Evolutionary conservation across 2,888 invertebrate genomes (phyloP), one percentile per base, ranked within the genome.

Genomic region (Tipula helvola): DNA sequence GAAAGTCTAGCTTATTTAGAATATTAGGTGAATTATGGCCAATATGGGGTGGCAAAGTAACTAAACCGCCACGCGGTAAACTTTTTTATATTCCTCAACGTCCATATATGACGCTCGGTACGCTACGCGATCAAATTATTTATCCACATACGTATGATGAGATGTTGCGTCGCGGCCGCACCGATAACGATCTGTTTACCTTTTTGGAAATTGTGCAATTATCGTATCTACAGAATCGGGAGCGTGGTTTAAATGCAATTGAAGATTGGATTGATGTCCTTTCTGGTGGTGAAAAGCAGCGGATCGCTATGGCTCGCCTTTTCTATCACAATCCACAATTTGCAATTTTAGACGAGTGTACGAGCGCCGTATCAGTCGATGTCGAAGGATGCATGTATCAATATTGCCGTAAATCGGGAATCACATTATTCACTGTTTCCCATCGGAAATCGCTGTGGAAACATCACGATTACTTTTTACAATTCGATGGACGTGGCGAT

Each of bases 241-340:
- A 98, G 89, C 96, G 95, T 42, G 97, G 96, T 7, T 95, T 98
- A 93, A 97, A 98, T 91, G 95, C 97, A 0, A 95, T 97, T 0
- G 97, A 98, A 89, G 99, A 99, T 93, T 99, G 99, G 99, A 96
- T 99, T 94, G 99, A 99, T 91, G 98, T 99, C 0, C 93, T 99
- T 5, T 98, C 97, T 47, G 99, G 99, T 0, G 99, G 99, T 13
- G 99, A 99, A 92, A 99, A 99, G 90, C 99, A 99, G 92, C 93
- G 99, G 90, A 95, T 99, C 89, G 99, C 99, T 93, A 99, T 99
- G 99, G 98, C 99, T 13, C 94, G 99, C 16, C 93, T 99, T 88
- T 98, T 99, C 92, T 99, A 99, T 92, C 98, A 99, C 92, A 95
- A 95, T 90, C 99, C 99, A 0, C 98, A 99, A 92, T 99, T 99